phyloP scores from a whole-genome alignment of 2,113 vertebrate genomes.

The Canis aureus region DNA sequence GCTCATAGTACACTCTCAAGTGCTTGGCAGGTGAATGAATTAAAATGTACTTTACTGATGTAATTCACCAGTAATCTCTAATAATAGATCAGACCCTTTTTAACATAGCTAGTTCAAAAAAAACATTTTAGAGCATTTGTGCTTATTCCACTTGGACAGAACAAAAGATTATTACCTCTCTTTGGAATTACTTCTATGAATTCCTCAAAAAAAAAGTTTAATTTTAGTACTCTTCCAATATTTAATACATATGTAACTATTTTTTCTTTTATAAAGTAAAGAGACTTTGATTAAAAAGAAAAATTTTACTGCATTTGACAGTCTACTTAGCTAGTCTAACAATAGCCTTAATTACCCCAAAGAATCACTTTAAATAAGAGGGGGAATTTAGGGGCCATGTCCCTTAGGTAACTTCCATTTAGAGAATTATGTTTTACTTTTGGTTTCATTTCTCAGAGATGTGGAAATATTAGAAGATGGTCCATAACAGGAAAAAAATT shows the following conservation, averaged over 20 bases:
- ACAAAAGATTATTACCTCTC: slow-evolving; percentile 15
- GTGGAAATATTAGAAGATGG: neutral
- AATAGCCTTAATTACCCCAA: neutral
- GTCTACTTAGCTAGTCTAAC: neutral
- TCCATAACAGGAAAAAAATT: neutral
- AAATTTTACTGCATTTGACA: neutral
- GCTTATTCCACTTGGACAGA: neutral
- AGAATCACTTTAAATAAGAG: neutral
- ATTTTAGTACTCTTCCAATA: neutral
- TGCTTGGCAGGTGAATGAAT: slow-evolving; percentile 28
- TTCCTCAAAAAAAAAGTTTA: neutral
- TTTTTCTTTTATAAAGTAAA: neutral
- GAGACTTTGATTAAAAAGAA: neutral
- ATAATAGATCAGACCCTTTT: neutral
- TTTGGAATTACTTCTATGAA: slow-evolving; percentile 29
- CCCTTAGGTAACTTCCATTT: neutral
- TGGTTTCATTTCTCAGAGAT: neutral
- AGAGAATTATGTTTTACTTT: slow-evolving; percentile 25
- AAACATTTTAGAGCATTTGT: neutral
- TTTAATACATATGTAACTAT: neutral
- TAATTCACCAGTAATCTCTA: neutral
- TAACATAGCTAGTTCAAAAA: neutral
- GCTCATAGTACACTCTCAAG: neutral
- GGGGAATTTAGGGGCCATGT: neutral
- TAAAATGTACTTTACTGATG: slow-evolving; percentile 7